These are phyloP conservation scores for Protomyctophum bolini DNA, from an alignment of 2,113 vertebrate genomes.

Conservation along the genomic window DNA sequence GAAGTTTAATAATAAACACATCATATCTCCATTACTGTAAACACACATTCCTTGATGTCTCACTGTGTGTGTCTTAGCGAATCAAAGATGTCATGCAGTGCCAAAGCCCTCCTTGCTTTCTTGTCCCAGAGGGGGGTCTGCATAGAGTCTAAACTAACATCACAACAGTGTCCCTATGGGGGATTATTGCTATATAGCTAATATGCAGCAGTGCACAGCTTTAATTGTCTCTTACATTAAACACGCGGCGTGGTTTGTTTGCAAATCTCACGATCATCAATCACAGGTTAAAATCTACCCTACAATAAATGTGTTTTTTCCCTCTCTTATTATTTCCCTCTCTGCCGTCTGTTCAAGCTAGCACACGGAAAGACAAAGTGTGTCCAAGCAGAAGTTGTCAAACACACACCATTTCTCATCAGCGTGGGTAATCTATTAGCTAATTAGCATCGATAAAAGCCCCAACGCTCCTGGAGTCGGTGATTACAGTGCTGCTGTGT, in stretches of 20 bases:
- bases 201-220: conserved; percentile 51
- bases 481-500: conserved; percentile 52
- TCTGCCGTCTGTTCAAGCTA: conserved; percentile 6
- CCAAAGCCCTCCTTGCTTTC: conserved; percentile 44
- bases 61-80: conserved; percentile 30
- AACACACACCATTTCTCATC: conserved; percentile 57
- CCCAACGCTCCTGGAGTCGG: conserved; percentile 49
- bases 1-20: neutral
- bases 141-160: conserved; percentile 55
- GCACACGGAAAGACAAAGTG: conserved; percentile 42
- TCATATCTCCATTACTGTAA: conserved; percentile 5
- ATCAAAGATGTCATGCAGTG: conserved; percentile 26
- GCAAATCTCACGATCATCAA: conserved; percentile 66
- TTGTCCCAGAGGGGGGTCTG: neutral
- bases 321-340: conserved; percentile 8
- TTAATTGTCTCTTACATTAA: conserved; percentile 70
- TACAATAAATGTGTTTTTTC: conserved; percentile 1
- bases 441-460: conserved; percentile 62
- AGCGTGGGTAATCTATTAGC: conserved; percentile 62
- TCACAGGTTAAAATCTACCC: conserved; percentile 37
- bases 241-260: conserved; percentile 48
- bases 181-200: conserved; percentile 45
- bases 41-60: conserved; percentile 30
- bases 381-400: conserved; percentile 50
- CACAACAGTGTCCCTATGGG: conserved; percentile 53